These are phyloP conservation scores for Nemopilema nomurai DNA, from an alignment of 30 jellyfish, hydroid and myxozoan genomes.

Conservation along the genomic window DNA sequence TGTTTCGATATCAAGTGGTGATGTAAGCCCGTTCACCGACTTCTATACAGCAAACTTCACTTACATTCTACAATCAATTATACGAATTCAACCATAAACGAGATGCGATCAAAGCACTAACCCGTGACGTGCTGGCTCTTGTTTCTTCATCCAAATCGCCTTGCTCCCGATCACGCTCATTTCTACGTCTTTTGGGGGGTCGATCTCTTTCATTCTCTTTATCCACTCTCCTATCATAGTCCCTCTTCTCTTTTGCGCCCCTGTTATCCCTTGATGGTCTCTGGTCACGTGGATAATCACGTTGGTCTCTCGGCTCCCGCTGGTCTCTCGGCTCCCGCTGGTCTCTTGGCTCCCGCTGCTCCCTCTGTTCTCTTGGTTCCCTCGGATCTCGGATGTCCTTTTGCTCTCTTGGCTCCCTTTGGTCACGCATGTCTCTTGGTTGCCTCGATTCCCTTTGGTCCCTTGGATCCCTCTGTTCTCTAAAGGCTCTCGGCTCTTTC, in stretches of 20 bases:
- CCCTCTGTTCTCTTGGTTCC: constrained; percentile 55
- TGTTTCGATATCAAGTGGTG: too few species aligned
- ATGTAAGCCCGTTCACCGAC: too few species aligned
- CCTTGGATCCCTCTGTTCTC: constrained; percentile 58
- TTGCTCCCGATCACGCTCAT: constrained; percentile 63
- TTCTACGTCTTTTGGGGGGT: constrained; percentile 69
- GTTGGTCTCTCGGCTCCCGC: constrained; percentile 42
- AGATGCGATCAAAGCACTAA: neutral
- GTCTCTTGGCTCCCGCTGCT: constrained; percentile 62
- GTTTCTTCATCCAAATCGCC: constrained; percentile 51
- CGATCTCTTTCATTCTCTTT: constrained; percentile 60
- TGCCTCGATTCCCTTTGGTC: constrained; percentile 50
- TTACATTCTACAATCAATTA: too few species aligned
- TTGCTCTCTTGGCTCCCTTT: constrained; percentile 42
- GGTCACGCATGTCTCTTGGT: constrained; percentile 59
- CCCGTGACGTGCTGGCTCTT: constrained; percentile 33
- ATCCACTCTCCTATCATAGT: constrained; percentile 53
- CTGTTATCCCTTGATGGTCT: constrained; percentile 60
- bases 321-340: constrained; percentile 46
- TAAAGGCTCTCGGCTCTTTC: constrained; percentile 33
- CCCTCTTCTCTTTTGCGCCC: constrained; percentile 54
- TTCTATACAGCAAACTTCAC: too few species aligned
- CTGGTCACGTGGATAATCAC: constrained; percentile 47
- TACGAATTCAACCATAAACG: neutral
- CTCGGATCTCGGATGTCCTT: constrained; percentile 58